Conservation (phyloP, 2,797 vertebrate species). For the Eidolon dupreanum region DNA sequence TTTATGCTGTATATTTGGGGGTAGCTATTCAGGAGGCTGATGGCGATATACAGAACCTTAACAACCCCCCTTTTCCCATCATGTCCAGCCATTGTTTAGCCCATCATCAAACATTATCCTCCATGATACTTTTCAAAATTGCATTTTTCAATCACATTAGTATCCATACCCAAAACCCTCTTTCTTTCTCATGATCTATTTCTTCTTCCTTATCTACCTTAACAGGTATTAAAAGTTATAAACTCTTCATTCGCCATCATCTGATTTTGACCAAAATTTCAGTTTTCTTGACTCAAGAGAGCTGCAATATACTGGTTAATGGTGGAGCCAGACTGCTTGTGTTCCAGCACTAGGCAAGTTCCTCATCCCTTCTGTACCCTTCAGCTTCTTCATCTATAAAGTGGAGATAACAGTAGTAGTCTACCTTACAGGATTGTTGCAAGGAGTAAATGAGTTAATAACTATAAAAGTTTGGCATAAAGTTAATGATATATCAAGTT, state of each 20-base stretch:
- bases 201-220: not conserved
- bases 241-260: not conserved
- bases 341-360: not conserved
- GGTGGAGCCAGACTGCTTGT: not conserved
- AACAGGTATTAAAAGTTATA: not conserved
- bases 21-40: not conserved
- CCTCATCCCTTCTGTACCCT: not conserved
- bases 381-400: not conserved
- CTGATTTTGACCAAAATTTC: constrained; percentile 9
- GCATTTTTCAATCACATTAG: not conserved
- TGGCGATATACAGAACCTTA: not conserved
- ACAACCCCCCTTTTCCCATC: not conserved
- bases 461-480: not conserved
- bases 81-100: not conserved
- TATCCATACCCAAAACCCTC: not conserved
- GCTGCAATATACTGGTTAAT: not conserved
- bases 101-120: not conserved
- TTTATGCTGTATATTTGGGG: not conserved
- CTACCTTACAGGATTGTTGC: not conserved
- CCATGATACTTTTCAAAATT: not conserved
- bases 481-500: not conserved
- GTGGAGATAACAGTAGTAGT: not conserved
- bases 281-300: not conserved
- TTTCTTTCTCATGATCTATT: not conserved
- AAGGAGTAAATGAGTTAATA: not conserved